phyloP scores from a whole-genome alignment of 1,140 invertebrate species.

The Camponotus vicinus region DNA sequence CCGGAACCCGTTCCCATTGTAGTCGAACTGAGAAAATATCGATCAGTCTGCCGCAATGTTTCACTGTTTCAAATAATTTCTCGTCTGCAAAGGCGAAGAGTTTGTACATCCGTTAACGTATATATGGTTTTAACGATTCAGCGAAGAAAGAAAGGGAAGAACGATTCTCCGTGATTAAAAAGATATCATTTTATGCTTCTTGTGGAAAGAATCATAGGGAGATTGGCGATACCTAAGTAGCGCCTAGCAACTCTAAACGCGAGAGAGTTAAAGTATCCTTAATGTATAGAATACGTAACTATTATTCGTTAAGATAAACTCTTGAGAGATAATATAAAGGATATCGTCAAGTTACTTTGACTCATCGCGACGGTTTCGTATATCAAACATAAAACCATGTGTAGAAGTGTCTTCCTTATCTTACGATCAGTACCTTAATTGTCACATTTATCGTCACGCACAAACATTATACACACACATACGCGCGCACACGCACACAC shows the following conservation, averaged over 20 bases:
- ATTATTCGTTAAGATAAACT: slow-evolving; percentile 41
- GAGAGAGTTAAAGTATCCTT: slow-evolving; percentile 5
- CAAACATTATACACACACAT: not conserved
- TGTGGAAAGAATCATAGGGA: not conserved
- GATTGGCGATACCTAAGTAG: not conserved
- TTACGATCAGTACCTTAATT: slow-evolving; percentile 65
- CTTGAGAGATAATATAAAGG: slow-evolving; percentile 40
- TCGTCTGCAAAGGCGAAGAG: slow-evolving; percentile 33
- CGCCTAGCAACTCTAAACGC: slow-evolving; percentile 3
- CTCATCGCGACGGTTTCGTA: slow-evolving; percentile 4
- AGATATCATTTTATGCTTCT: not conserved
- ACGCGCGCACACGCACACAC: not conserved
- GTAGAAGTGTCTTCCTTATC: slow-evolving; percentile 25
- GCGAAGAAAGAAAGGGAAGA: not conserved
- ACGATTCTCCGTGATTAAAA: not conserved
- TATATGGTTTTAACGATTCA: slow-evolving; percentile 1
- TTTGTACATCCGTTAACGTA: slow-evolving; percentile 33
- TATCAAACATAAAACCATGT: slow-evolving; percentile 51
- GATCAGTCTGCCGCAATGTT: slow-evolving; percentile 37
- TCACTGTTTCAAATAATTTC: slow-evolving; percentile 54
- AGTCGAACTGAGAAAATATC: slow-evolving; percentile 41
- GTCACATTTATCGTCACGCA: slow-evolving; percentile 21
- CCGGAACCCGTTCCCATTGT: slow-evolving; percentile 12
- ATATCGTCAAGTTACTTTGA: slow-evolving; percentile 40
- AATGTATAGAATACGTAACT: not conserved